phyloP scores from a whole-genome alignment of 2,797 vertebrate genomes.

The Luscinia luscinia region DNA sequence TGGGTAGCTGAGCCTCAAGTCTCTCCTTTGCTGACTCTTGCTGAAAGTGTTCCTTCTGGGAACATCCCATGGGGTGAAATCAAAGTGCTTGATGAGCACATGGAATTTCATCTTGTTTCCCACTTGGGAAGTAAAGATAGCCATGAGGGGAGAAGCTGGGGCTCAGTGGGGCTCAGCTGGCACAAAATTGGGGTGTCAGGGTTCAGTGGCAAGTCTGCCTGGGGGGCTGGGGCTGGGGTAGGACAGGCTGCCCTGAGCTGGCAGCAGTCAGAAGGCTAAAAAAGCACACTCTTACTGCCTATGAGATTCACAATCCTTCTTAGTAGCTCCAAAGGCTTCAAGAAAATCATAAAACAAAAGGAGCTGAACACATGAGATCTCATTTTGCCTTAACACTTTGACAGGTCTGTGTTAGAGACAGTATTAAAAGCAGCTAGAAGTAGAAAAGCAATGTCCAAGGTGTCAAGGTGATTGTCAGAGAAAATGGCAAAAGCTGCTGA shows the following conservation, averaged over 20 bases:
- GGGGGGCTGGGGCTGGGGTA: no score
- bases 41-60: not conserved
- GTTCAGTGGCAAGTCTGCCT: not conserved
- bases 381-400: not conserved
- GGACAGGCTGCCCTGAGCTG: not conserved
- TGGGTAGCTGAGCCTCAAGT: not conserved
- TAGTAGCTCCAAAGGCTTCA: not conserved
- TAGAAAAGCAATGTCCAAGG: not conserved
- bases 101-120: not conserved
- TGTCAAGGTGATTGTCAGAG: not conserved
- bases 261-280: not conserved
- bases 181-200: not conserved
- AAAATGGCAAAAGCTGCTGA: not conserved
- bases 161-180: not conserved
- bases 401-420: accelerated
- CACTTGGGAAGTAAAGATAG: not conserved
- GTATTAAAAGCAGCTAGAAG: not conserved
- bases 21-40: not conserved
- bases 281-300: not conserved
- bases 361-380: not conserved
- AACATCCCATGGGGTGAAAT: accelerated
- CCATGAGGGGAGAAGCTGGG: not conserved
- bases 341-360: not conserved
- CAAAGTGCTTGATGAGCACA: not conserved
- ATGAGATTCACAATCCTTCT: not conserved